Evolutionary conservation across 2,113 vertebrate genomes (phyloP).

Genomic region (Garra rufa): DNA sequence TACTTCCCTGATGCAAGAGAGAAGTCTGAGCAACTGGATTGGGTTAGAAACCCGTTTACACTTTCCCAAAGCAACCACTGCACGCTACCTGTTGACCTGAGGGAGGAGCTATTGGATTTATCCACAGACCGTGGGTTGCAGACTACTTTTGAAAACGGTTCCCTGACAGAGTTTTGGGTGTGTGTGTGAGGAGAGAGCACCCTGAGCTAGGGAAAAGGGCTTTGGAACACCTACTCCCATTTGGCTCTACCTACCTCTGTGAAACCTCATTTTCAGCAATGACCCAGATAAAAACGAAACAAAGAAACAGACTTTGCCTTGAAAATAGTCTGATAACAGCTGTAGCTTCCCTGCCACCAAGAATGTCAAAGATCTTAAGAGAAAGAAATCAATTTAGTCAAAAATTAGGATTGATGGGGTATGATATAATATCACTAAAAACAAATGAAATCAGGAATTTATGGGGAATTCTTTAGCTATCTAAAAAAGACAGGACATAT

Average conservation of each 20-base stretch:
- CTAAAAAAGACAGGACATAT: no score
- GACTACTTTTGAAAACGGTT: neutral
- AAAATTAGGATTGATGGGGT: no score
- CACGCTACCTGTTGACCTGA: neutral
- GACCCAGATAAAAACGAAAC: neutral
- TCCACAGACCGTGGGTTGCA: neutral
- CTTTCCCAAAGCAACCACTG: neutral
- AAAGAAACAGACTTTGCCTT: neutral
- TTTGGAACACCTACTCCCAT: neutral
- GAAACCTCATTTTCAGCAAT: neutral
- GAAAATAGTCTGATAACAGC: neutral
- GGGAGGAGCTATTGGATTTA: neutral
- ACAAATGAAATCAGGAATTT: no score
- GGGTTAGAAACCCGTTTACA: constrained; percentile 5
- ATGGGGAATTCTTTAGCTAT: no score
- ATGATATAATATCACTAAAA: no score
- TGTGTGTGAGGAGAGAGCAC: neutral
- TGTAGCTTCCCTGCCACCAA: neutral
- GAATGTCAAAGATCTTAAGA: neutral
- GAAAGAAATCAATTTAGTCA: no score
- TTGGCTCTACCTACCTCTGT: constrained; percentile 1
- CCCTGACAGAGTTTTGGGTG: no score
- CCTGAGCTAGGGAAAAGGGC: neutral
- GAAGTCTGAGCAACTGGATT: constrained; percentile 3
- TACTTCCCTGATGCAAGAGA: neutral